Base-by-base conservation (phyloP, 1,140 invertebrate species). In the Camponotus pennsylvanicus region DNA sequence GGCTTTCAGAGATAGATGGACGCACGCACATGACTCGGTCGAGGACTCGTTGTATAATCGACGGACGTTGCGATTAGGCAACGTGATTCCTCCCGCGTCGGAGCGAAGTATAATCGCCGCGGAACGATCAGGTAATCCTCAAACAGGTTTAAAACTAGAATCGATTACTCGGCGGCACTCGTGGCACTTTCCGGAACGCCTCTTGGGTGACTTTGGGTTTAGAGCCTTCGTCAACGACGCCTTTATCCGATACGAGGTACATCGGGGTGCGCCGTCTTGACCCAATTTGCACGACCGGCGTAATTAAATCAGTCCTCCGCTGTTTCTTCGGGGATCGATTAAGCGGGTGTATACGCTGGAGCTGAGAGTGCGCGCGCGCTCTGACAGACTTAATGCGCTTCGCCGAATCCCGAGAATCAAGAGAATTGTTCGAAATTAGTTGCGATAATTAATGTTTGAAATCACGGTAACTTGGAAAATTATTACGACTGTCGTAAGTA, bases 221-320 rank as follows among this genome's bases (percentile, higher is more conserved):
- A 45, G 15, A 45, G 40, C 13, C 27, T 27, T 55, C 55, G 3
- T 45, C 69, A 57, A 75, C 27, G 67, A 45, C 37, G 42, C 61
- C 57, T 73, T 83, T 42, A 83, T 75, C 52, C 67, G 67, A 73
- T 73, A 40, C 52, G 67, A 82, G 37, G 67, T 21, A 82, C 37
- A 42, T 37, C 32, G 59, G 45, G 71, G 61, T 66, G 27, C 49
- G 40, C 78, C 73, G 89, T 92, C 92, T 92, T 93, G 91, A 93
- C 92, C 91, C 66, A 90, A 92, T 93, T 92, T 91, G 86, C 88
- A 89, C 88, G 87, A 82, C 89, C 88, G 91, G 73, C 86, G 89
- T 92, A 92, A 92, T 92, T 92, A 92, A 82, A 89, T 86, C 84
- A 85, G 69, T 61, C 69, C 78, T 69, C 82, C 55, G 55, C n/a